Base-by-base conservation (phyloP, 2,113 vertebrate species). In the Thunnus thynnus region DNA sequence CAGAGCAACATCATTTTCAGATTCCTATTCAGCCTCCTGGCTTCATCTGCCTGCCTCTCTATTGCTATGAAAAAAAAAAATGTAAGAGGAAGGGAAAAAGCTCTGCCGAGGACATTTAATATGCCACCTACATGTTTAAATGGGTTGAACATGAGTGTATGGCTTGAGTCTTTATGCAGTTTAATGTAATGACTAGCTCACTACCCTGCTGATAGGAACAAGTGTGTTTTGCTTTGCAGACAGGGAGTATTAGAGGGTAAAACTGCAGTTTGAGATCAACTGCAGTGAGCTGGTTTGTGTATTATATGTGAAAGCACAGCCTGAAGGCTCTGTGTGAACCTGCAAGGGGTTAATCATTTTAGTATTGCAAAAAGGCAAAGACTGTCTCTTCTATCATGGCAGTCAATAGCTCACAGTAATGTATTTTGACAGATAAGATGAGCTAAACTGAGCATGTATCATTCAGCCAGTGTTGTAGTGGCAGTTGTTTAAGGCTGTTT, bases 121-220 rank as follows among this genome's bases (percentile, higher is more conserved):
- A 88, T 78, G 71, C 82, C 55, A 20, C 83, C 91, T 88, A 86
- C 88, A 79, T 81, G 52, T 79, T 86, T 60, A 89, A 88, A 91
- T 65, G 63, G 56, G 41, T 63, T 63, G 20, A 83, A 84, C 73
- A 71, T 30, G 44, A 84, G 68, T 44, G 51, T 56, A 25, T 3
- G 6, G 60, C 55, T 72, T 18, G 1, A 67, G 57, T 76, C 47
- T 87, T 78, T 20, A 58, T 68, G 56, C 48, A 46, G 69, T 70
- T 83, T 81, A 64, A 78, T 76, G 76, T 87, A 80, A 83, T 66
- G 63, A 83, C 56, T 80, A 47, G 50, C 62, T 86, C 25, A 48
- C 67, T 74, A 27, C 69, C 75, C 60, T 18, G n/a, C 64, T 62
- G 56, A 73, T 41, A 67, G 56, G 14, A 74, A 79, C 63, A 72